Evolutionary conservation across 2,113 vertebrate genomes (phyloP).

Genomic region (Corydoras maculifer): DNA sequence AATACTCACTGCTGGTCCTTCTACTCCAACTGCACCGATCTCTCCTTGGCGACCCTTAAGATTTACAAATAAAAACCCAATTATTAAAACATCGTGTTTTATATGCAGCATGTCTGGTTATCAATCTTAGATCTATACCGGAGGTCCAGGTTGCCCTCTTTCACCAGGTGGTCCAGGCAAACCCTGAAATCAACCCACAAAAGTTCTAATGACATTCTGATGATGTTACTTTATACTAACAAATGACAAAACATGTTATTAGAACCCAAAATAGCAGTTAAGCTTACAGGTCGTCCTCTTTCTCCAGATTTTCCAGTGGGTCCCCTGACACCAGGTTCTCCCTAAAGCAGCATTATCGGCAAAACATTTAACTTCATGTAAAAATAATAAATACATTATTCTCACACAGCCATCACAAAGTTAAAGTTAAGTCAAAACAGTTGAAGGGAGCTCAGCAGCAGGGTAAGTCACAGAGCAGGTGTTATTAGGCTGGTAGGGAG

Average conservation of each 20-base stretch:
- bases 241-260: too few species aligned
- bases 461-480: too few species aligned
- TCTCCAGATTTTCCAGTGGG: slow-evolving; percentile 58
- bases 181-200: slow-evolving; percentile 53
- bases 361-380: not conserved
- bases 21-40: slow-evolving; percentile 61
- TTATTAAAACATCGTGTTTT: not conserved
- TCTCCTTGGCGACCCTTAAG: slow-evolving; percentile 65
- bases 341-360: slow-evolving; percentile 47
- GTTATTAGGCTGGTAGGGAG: too few species aligned
- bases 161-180: slow-evolving; percentile 58
- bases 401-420: too few species aligned
- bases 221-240: too few species aligned
- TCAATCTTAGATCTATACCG: slow-evolving; percentile 52
- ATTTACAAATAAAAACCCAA: not conserved
- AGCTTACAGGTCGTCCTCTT: slow-evolving; percentile 61
- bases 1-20: slow-evolving; percentile 62
- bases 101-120: not conserved
- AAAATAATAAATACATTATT: too few species aligned
- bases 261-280: not conserved
- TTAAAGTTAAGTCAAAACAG: too few species aligned
- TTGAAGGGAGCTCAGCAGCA: too few species aligned
- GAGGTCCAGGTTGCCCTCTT: slow-evolving; percentile 59
- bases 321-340: slow-evolving; percentile 62
- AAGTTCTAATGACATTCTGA: too few species aligned